Percentiles rank a stretch among this genome's conserved stretches.
Conservation (phyloP, 2,797 vertebrate species). For the Sebastes vulpes region DNA sequence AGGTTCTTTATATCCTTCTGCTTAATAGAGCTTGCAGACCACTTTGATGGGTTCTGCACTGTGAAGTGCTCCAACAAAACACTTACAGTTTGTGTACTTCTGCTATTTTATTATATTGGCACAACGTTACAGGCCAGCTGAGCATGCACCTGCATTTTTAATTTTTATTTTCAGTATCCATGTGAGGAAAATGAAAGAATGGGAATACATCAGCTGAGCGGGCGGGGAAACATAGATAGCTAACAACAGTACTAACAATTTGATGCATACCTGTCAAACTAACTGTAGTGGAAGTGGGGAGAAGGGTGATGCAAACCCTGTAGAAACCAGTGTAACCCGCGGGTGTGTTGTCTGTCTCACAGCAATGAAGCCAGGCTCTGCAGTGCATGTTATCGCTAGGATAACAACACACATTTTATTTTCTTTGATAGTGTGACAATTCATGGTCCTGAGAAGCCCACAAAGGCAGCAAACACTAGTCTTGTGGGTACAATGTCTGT, state of each 20-base stretch:
- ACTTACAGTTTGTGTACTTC: slow-evolving; percentile 9
- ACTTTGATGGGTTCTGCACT: background rate
- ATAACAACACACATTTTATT: slow-evolving; percentile 40
- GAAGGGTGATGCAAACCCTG: slow-evolving; percentile 60
- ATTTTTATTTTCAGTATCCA: slow-evolving; percentile 30
- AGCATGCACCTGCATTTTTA: slow-evolving; percentile 8
- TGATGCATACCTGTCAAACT: slow-evolving; percentile 54
- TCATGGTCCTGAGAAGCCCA: slow-evolving; percentile 25
- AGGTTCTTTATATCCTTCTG: background rate
- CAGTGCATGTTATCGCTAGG: slow-evolving; percentile 38
- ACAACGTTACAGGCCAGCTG: slow-evolving; percentile 9
- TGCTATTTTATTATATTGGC: slow-evolving; percentile 13
- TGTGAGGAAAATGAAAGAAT: slow-evolving; percentile 13
- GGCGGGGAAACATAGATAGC: slow-evolving; percentile 13
- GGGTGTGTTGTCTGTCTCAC: slow-evolving; percentile 36
- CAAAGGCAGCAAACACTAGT: slow-evolving; percentile 24
- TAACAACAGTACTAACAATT: slow-evolving; percentile 34
- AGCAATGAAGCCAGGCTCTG: slow-evolving; percentile 30
- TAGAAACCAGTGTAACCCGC: slow-evolving; percentile 47
- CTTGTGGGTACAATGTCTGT: slow-evolving; percentile 4
- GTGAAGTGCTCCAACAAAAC: slow-evolving; percentile 12
- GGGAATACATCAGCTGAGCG: slow-evolving; percentile 7
- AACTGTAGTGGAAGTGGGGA: slow-evolving; percentile 48
- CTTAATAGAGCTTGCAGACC: background rate
- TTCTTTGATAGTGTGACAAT: slow-evolving; percentile 61